phyloP scores from a whole-genome alignment of 2,888 invertebrate species.

The Lasioglossum villosulum region DNA sequence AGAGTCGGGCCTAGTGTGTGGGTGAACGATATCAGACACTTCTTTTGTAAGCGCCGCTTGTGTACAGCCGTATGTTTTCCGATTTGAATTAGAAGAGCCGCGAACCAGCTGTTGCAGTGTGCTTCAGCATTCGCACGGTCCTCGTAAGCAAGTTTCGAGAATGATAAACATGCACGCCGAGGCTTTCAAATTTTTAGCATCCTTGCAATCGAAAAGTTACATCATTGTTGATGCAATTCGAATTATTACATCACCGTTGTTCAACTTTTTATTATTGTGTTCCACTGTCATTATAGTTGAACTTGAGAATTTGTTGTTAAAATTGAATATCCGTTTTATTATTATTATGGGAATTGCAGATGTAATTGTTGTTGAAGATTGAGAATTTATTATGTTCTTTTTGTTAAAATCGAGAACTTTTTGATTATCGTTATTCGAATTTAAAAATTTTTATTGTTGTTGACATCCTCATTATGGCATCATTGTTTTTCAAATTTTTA shows the following conservation, averaged over 20 bases:
- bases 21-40: constrained; percentile 14
- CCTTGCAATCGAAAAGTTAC: background rate
- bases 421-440: background rate
- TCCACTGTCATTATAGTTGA: too few species aligned
- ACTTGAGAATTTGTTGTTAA: background rate
- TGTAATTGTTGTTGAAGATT: background rate
- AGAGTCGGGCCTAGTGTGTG: constrained; percentile 5
- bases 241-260: background rate
- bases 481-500: background rate
- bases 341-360: background rate
- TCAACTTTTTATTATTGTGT: background rate
- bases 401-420: background rate
- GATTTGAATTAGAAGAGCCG: constrained; percentile 18
- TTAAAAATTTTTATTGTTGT: background rate
- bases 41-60: constrained; percentile 14
- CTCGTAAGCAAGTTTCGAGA: constrained; percentile 20
- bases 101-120: constrained; percentile 6
- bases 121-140: constrained; percentile 12
- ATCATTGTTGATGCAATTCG: background rate
- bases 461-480: background rate
- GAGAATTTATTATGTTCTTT: background rate
- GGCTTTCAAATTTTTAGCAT: background rate
- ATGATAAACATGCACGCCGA: background rate
- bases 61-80: constrained; percentile 17
- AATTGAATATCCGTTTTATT: background rate